Evolutionary conservation across 2,113 vertebrate species (phyloP), one percentile per base, ranked within the genome.

Genomic region (Stigmatopora argus): DNA sequence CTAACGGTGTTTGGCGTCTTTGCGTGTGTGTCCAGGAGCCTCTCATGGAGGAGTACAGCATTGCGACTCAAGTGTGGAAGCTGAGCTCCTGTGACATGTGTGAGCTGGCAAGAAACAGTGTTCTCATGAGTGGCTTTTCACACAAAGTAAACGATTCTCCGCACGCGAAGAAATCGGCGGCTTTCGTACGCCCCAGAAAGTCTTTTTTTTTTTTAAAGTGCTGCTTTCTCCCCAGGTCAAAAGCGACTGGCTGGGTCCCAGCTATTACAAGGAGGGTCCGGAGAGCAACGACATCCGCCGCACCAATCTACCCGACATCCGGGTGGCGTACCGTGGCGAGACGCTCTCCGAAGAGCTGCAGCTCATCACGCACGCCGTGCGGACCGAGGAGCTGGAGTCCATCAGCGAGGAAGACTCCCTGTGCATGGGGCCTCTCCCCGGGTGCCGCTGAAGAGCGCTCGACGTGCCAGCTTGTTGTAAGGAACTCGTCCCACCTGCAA

Each of bases 71-170:
- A 81, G 95, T 99, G 65, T 99, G 95, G 95, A 99, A 99, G 82
- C 91, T 98, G 44, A 99, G 96, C 83, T 96, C 96, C 62, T 98
- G 96, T 0, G 96, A 99, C 86, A 98, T 99, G 96, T 99, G 96
- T 3, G 96, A 98, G 84, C 91, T 99, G 81, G 93, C 96, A 8
- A 91, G 96, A 31, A 99, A 99, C 92, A 99, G 96, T 0, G 96
- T 99, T 66, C 92, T 99, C n/a, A 98, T 98, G 96, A 98, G 96
- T 0, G 96, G 96, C 64, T 97, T 98, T 85, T 96, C 94, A 67
- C 93, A 96, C 88, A 94, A 93, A 93, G 96, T 97, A 84, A 79
- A 65, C 3, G 44, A n/a, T 2, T 63, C 59, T 47, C 44, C 19
- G 15, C 17, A 14, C 48, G 23, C 13, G 2, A 7, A 31, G 13